Evolutionary conservation across 2,113 vertebrate species (phyloP), one percentile per base, ranked within the genome.

Genomic region (Microtus richardsoni): DNA sequence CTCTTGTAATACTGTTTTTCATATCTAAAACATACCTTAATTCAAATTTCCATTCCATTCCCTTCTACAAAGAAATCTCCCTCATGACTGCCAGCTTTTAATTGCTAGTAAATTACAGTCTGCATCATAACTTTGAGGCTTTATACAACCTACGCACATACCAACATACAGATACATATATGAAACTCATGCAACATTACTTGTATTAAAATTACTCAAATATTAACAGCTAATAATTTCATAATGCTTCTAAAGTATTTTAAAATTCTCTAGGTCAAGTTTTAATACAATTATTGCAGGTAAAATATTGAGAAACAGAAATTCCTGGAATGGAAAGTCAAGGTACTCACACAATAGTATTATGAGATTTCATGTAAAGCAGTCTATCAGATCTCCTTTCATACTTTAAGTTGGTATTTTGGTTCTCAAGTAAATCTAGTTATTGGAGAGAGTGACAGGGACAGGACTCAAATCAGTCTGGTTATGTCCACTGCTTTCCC

Each of bases 141-240:
- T 77, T 78, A 83, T 16, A 87, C 16, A 77, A 86, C 74, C 78
- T 30, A 70, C 80, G 44, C 33, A 92, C 86, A 89, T 44, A 75
- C 13, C 88, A 0, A 28, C 19, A 58, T 33, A 62, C 47, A 79
- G 14, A 44, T 30, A n/a, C 26, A 64, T 66, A 36, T 58, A 82
- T 36, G 47, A 19, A 73, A 73, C 33, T 79, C 78, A 60, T 88
- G 36, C 17, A 22, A 94, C 19, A 86, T 62, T 91, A 82, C 36
- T 83, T 95, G 64, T 71, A 75, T 91, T 88, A 86, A 85, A 93
- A 92, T 49, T 64, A 92, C 88, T 92, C 47, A 96, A 90, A 92
- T 90, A 92, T 77, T 88, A 96, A 95, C 49, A 93, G 30, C 13
- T 62, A 96, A 91, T 9, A 84, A 77, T 95, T 94, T 96, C 54